Conservation (phyloP, 2,113 vertebrate genomes). For the Aspidoscelis tigris region DNA sequence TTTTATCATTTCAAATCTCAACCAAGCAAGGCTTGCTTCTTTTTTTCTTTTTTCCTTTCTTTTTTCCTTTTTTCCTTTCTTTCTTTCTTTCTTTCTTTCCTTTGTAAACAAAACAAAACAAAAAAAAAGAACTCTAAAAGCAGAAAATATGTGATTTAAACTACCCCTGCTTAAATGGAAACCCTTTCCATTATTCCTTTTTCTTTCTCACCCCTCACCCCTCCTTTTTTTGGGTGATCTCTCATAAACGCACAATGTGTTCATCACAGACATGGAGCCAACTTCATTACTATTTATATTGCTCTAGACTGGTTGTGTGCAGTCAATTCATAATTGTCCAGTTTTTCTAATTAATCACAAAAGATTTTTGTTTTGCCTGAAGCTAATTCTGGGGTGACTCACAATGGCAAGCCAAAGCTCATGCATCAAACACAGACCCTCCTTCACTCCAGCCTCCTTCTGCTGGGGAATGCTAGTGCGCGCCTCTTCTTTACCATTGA, state of each 20-base stretch:
- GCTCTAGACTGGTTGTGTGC: conserved; percentile 78
- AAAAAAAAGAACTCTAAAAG: conserved; percentile 69
- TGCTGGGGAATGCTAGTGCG: conserved; percentile 71
- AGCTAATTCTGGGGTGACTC: conserved; percentile 87
- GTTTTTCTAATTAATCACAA: conserved; percentile 95
- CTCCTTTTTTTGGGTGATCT: conserved; percentile 59
- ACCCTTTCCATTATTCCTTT: conserved; percentile 52
- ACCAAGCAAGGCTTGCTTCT: conserved; percentile 6
- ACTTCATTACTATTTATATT: conserved; percentile 89
- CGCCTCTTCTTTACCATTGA: conserved; percentile 54
- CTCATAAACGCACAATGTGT: conserved; percentile 69
- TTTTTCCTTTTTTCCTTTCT: no score
- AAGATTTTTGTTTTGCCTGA: conserved; percentile 91
- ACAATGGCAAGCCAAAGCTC: conserved; percentile 84
- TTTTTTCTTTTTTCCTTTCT: no score
- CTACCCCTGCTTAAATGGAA: conserved; percentile 72
- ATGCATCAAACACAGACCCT: conserved; percentile 86
- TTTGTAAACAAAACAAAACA: conserved; percentile 15
- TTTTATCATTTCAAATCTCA: conserved; percentile 65
- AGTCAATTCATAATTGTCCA: conserved; percentile 90
- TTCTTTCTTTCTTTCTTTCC: no score
- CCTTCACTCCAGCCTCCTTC: conserved; percentile 77
- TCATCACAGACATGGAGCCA: conserved; percentile 69
- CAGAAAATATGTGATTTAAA: conserved; percentile 74
- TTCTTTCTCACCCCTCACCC: no score